Base-by-base conservation (phyloP, 2,113 vertebrate genomes). In the Galeopterus variegatus region DNA sequence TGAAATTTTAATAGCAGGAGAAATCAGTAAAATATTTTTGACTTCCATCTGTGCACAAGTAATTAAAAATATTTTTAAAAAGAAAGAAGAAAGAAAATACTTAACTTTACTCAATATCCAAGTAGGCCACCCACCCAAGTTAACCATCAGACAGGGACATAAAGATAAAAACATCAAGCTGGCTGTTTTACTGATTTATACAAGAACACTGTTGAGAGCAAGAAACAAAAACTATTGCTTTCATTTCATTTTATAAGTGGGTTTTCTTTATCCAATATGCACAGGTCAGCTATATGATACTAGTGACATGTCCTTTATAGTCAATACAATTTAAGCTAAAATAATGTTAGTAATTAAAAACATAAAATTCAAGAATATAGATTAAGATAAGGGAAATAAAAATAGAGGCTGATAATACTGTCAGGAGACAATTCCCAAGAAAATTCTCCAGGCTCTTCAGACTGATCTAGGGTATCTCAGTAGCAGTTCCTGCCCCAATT, bases 61-160 rank as follows among this genome's bases (percentile, higher is more conserved):
- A 50, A 92, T 70, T 54, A 70, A 64, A 62, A 84, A 82, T 18
- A 18, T 41, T 94, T 95, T 80, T 72, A 45, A 73, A 90, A 67
- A 80, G 45, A 73, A 70, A 77, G 12, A 69, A 75, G 76, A 80
- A 79, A 48, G 6, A 0, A 85, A 87, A 56, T 50, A 69, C 15
- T 28, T 79, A 72, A n/a, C 76, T 96, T 90, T 94, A 73, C 85
- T 95, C 36, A 81, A 48, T 0, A 90, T 0, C 0, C 23, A 90
- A 62, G 26, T 2, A 90, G 64, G 56, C 89, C 36, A 94, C 33
- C 28, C 75, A 82, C 21, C 9, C 54, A 58, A 50, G 14, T 52
- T 48, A 88, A 70, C 19, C 31, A 77, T 2, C 12, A n/a, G 52
- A 50, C 24, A 82, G 90, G 69, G 60, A 97, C 50, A 98, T 86